Conservation (phyloP, 2,113 vertebrate genomes). For the Scartelaos histophorus region DNA sequence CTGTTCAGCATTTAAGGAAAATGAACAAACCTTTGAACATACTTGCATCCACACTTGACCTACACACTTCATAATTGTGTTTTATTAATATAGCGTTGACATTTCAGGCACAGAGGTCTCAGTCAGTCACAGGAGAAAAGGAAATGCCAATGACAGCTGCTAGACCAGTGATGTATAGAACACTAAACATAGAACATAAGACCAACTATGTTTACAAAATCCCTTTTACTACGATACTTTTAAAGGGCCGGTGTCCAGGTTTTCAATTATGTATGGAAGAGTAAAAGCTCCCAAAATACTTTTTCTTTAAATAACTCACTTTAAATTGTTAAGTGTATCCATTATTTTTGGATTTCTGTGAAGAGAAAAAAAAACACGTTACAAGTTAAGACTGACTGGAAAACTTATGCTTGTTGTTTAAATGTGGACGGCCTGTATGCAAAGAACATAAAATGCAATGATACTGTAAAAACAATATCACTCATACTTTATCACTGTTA, state of each 20-base stretch:
- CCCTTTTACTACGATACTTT: neutral
- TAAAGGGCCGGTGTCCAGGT: neutral
- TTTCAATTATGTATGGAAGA: neutral
- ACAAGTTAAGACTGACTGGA: neutral
- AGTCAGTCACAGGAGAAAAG: neutral
- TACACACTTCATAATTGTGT: neutral
- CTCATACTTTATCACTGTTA: too few species aligned
- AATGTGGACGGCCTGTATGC: too few species aligned
- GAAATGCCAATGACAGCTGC: neutral
- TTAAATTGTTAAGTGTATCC: neutral
- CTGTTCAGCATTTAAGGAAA: too few species aligned
- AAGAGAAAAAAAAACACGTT: neutral
- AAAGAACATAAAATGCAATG: too few species aligned
- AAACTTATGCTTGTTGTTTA: too few species aligned
- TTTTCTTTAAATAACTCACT: too few species aligned
- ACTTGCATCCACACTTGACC: neutral
- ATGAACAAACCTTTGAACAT: too few species aligned
- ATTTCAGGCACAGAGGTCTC: neutral
- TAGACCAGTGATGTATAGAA: neutral
- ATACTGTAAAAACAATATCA: too few species aligned
- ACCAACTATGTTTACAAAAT: neutral
- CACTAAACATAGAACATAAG: neutral
- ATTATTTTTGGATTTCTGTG: too few species aligned
- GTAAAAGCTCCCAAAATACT: constrained; percentile 6
- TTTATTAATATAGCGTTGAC: neutral